Evolutionary conservation across 2,797 vertebrate genomes (phyloP).

Genomic region (Heliangelus exortis): DNA sequence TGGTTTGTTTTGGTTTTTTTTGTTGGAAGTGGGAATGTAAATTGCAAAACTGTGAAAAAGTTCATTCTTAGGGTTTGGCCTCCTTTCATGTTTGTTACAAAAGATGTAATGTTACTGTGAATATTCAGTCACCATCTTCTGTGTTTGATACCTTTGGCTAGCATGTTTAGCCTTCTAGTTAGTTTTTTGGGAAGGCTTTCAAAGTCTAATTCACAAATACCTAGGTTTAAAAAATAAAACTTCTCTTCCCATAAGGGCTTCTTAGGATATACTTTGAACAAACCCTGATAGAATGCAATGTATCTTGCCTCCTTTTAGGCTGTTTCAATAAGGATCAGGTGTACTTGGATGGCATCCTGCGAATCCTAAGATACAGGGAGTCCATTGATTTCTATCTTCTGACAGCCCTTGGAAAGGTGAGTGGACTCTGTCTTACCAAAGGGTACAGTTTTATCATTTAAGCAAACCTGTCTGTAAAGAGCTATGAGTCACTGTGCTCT

Average conservation of each 20-base stretch:
- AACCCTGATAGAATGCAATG: background rate
- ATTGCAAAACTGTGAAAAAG: background rate
- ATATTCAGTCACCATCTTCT: background rate
- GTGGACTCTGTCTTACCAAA: background rate
- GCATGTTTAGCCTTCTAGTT: background rate
- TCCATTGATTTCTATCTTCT: slow-evolving; percentile 92
- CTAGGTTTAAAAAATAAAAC: background rate
- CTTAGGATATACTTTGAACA: background rate
- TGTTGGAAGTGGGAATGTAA: background rate
- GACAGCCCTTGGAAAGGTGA: slow-evolving; percentile 92
- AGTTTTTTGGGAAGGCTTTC: background rate
- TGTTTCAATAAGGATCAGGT: slow-evolving; percentile 98
- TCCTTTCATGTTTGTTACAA: background rate
- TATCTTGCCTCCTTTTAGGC: slow-evolving; percentile 75
- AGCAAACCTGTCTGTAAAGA: background rate
- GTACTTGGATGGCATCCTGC: slow-evolving; percentile 92
- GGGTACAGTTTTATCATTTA: background rate
- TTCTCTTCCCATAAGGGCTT: background rate
- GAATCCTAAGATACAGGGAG: slow-evolving; percentile 88
- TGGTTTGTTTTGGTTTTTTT: background rate
- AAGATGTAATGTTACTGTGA: background rate
- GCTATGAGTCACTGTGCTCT: background rate
- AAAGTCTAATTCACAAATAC: background rate
- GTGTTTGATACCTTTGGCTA: background rate
- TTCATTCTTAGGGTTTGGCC: background rate